A percentile compares a stretch with the other conserved stretches of the same genome.
Evolutionary conservation across 2,797 vertebrate genomes (phyloP).

Genomic region (Melanotaenia trifasciata): DNA sequence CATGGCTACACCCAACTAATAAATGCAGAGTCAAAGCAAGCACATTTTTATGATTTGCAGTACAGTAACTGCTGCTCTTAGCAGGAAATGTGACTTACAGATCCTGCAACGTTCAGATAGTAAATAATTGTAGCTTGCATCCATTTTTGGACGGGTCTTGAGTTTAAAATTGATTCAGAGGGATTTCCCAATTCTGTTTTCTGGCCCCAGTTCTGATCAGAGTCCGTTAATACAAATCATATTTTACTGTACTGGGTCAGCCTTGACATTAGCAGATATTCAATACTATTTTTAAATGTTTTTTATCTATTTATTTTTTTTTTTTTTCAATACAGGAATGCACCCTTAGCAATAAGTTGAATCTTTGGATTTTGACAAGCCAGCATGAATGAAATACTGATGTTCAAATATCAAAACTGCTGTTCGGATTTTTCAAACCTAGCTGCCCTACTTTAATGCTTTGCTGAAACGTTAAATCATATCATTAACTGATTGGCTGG

Average conservation of each 20-base stretch:
- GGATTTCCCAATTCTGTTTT: slow-evolving; percentile 16
- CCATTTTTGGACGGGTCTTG: slow-evolving; percentile 12
- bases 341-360: background rate
- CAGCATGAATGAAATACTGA: background rate
- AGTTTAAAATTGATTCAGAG: slow-evolving; percentile 41
- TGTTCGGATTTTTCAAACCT: background rate
- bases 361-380: slow-evolving; percentile 6
- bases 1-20: slow-evolving; percentile 63
- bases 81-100: slow-evolving; percentile 60
- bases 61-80: slow-evolving; percentile 60
- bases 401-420: slow-evolving; percentile 11
- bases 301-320: too few species aligned
- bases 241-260: slow-evolving; percentile 6
- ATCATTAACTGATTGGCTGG: slow-evolving; percentile 34
- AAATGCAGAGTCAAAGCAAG: slow-evolving; percentile 64
- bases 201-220: slow-evolving; percentile 9
- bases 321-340: background rate
- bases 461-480: slow-evolving; percentile 29
- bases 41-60: slow-evolving; percentile 62
- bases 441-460: background rate
- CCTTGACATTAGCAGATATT: background rate
- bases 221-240: slow-evolving; percentile 13
- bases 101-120: slow-evolving; percentile 40
- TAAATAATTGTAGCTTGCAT: slow-evolving; percentile 34
- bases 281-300: background rate